Base-by-base conservation (phyloP, 2,113 vertebrate genomes). In the Psilopogon haemacephalus region DNA sequence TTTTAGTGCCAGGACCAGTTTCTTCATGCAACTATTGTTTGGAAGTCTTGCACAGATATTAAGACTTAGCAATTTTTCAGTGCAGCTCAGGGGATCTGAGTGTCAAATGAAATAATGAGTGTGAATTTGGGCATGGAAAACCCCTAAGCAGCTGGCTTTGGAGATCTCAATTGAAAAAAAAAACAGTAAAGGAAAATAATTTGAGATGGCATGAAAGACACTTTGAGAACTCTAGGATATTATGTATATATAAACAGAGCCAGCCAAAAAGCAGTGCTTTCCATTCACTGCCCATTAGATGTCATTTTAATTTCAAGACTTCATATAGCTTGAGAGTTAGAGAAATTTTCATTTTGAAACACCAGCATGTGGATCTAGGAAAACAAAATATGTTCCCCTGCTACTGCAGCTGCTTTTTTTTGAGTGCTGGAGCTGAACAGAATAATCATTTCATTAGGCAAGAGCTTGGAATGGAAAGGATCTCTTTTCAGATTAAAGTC, bases 71-170 rank as follows among this genome's bases (percentile, higher is more conserved):
- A 96, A 83, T 88, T 94, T 94, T 94, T 93, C 85, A 91, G 76
- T 44, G 58, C 54, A 94, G 79, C 91, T 94, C 88, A 84, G 84
- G 94, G 96, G 93, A 96, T 77, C 82, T 77, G 48, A 85, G 69
- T 90, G 85, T 95, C 93, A 95, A 72, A 77, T 84, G 60, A 80
- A 95, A 94, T 88, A 96, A 95, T 37, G 73, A 81, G 85, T 46
- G 62, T 24, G 65, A 88, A 92, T 93, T 85, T 83, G 91, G 75
- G 72, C 89, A 64, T 46, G 60, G 87, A 71, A 94, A 94, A 32
- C 52, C 68, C 82, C 58, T 62, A 59, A 96, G 89, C 75, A 89
- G 42, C 82, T 94, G 78, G 82, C 68, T 94, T 88, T 80, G 44
- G 76, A 86, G 56, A 90, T 52, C 73, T 88, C 76, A 67, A 42